Percentiles rank a stretch among this genome's conserved stretches.
Evolutionary conservation across 2,797 vertebrate genomes (phyloP).

Genomic region (Onychomys arenicola): DNA sequence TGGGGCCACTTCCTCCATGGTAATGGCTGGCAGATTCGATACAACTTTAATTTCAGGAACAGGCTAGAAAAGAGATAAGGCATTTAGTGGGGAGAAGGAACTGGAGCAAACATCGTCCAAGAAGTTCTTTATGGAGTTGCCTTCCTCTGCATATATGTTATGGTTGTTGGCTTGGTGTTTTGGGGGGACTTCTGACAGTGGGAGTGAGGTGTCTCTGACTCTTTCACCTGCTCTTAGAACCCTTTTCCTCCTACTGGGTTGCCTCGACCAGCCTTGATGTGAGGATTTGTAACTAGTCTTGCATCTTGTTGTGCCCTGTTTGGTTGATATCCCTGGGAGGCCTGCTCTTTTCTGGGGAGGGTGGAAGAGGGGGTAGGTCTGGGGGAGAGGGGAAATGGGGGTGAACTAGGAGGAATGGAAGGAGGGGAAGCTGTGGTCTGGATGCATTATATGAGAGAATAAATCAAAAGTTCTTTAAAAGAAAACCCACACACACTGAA

Average conservation of each 20-base stretch:
- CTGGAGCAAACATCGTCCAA: rapidly evolving
- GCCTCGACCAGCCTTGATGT: no score
- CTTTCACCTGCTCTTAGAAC: background rate
- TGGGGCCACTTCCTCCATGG: constrained; percentile 98
- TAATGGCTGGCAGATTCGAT: constrained; percentile 95
- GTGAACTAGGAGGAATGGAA: no score
- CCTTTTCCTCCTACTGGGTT: no score
- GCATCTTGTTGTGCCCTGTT: background rate
- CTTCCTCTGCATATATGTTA: background rate
- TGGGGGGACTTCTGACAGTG: background rate
- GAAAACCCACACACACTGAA: background rate
- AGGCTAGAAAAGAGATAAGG: constrained; percentile 86
- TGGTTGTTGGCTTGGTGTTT: background rate
- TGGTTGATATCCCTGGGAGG: background rate
- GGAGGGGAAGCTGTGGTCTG: background rate
- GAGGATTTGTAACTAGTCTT: background rate
- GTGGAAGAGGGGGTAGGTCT: background rate
- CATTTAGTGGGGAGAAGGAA: background rate
- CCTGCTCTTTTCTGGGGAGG: background rate
- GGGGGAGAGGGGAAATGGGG: no score
- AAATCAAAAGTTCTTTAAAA: background rate
- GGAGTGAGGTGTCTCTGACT: background rate
- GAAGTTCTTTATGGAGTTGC: background rate
- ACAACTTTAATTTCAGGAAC: constrained; percentile 97
- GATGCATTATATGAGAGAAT: background rate